Conservation (phyloP, 2,113 vertebrate species). For the Petrocephalus microphthalmus region DNA sequence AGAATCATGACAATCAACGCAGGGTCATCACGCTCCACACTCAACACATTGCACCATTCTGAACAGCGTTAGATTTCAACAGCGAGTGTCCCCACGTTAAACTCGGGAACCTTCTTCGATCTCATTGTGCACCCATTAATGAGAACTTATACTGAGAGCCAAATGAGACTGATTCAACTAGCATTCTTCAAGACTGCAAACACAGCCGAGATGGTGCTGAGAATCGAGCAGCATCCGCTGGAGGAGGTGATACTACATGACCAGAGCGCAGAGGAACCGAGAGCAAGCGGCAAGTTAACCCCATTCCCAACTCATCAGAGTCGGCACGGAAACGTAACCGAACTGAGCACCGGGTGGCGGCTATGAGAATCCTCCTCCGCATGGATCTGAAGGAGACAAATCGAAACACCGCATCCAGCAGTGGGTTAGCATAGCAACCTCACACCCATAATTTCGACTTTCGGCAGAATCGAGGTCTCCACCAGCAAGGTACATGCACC, state of each 20-base stretch:
- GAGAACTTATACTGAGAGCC: background rate
- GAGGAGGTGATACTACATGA: background rate
- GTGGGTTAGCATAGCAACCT: background rate
- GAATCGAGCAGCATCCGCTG: background rate
- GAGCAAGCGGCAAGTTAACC: background rate
- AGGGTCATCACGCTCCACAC: background rate
- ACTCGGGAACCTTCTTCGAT: background rate
- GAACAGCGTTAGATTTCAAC: background rate
- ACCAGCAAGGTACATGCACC: background rate
- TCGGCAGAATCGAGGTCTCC: background rate
- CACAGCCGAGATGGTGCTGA: background rate
- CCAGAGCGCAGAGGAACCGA: background rate
- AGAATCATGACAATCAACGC: constrained; percentile 37
- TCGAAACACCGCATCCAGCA: constrained; percentile 10
- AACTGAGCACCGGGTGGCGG: background rate
- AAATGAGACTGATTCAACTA: background rate
- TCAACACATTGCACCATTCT: constrained; percentile 23
- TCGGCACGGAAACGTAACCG: background rate
- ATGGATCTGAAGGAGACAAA: constrained; percentile 15
- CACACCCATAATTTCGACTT: constrained; percentile 2
- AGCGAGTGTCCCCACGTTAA: background rate
- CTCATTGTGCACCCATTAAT: background rate
- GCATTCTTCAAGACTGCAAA: background rate
- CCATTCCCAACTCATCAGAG: background rate
- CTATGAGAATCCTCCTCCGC: background rate